A percentile compares a stretch with the other conserved stretches of the same genome.
phyloP scores from a whole-genome alignment of 2,888 invertebrate genomes.

The Perizoma flavofasciatum region DNA sequence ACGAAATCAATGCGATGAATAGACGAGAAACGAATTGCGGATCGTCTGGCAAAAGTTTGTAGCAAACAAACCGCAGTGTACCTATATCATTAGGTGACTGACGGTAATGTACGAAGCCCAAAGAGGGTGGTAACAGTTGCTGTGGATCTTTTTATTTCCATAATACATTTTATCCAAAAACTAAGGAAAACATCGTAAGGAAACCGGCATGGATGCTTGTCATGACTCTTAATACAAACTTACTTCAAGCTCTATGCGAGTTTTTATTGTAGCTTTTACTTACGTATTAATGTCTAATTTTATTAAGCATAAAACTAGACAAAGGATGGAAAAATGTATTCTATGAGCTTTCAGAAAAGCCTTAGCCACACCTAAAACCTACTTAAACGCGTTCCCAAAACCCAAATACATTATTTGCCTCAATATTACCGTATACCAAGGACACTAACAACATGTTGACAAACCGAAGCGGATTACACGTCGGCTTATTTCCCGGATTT shows the following conservation, averaged over 20 bases:
- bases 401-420: slow-evolving; percentile 25
- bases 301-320: too few relatives aligned
- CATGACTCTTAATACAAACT: too few relatives aligned
- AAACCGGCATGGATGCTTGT: background rate
- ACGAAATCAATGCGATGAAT: slow-evolving; percentile 79
- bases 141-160: background rate
- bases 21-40: slow-evolving; percentile 75
- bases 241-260: too few relatives aligned
- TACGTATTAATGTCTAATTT: too few relatives aligned
- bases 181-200: background rate
- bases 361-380: slow-evolving; percentile 8
- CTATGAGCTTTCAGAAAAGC: slow-evolving; percentile 9
- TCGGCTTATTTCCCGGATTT: slow-evolving; percentile 39
- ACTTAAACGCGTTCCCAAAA: slow-evolving; percentile 9
- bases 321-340: too few relatives aligned
- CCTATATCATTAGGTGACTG: slow-evolving; percentile 40
- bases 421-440: slow-evolving; percentile 19
- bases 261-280: too few relatives aligned
- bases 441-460: slow-evolving; percentile 40
- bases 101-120: slow-evolving; percentile 38
- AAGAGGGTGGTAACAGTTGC: slow-evolving; percentile 17
- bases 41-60: slow-evolving; percentile 65
- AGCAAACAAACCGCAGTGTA: slow-evolving; percentile 56
- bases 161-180: background rate
- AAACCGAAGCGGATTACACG: slow-evolving; percentile 41